These are phyloP conservation scores for Eremophila alpestris DNA, from an alignment of 2,797 vertebrate species.

Conservation along the genomic window DNA sequence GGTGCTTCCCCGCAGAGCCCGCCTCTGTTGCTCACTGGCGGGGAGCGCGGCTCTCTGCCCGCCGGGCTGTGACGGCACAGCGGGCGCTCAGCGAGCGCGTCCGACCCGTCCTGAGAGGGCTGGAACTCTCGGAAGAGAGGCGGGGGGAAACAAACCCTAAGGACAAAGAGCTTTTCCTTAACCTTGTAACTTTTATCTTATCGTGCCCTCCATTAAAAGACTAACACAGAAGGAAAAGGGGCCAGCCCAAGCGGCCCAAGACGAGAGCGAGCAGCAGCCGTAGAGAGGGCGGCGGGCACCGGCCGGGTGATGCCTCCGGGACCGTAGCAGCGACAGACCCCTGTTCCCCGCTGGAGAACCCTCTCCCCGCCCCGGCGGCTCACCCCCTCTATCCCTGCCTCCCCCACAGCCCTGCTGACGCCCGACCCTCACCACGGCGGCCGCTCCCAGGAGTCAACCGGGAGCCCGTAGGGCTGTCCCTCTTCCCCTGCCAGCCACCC, in stretches of 20 bases:
- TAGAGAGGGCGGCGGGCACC: background rate
- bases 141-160: background rate
- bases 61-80: fast-evolving
- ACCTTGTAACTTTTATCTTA: background rate
- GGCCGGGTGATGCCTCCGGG: background rate
- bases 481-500: background rate
- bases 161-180: background rate
- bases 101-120: background rate
- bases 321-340: background rate
- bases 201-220: background rate
- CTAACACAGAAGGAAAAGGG: no score
- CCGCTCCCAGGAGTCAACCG: background rate
- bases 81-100: background rate
- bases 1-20: background rate
- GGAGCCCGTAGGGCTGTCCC: background rate
- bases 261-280: fast-evolving
- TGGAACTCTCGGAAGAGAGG: fast-evolving
- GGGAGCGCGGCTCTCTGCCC: background rate
- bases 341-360: background rate
- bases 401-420: background rate
- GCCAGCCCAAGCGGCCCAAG: background rate
- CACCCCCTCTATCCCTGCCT: background rate
- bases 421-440: background rate
- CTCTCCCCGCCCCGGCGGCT: background rate
- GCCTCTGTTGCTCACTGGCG: fast-evolving